Percentiles rank a stretch among this genome's conserved stretches.
These are phyloP conservation scores for Tupaia chinensis DNA, from an alignment of 2,113 vertebrate species.

Conservation along the genomic window DNA sequence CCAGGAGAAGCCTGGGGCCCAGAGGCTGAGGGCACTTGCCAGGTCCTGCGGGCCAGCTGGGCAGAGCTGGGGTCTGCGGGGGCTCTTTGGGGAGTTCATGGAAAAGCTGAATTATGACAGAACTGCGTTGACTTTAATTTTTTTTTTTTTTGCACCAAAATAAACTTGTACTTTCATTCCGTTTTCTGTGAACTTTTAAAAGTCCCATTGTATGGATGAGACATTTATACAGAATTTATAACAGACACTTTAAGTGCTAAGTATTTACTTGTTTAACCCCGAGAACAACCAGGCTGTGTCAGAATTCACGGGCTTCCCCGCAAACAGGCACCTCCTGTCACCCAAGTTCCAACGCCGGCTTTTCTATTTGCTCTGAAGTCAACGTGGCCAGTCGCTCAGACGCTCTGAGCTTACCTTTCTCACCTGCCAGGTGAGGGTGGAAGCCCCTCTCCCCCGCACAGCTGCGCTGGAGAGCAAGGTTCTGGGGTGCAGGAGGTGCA, in stretches of 20 bases:
- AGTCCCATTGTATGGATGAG: too few species aligned
- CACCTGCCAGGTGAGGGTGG: neutral
- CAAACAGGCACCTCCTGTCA: neutral
- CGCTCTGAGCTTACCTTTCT: neutral
- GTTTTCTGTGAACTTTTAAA: too few species aligned
- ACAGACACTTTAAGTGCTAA: neutral
- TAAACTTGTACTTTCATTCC: too few species aligned
- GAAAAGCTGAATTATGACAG: too few species aligned
- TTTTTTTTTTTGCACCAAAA: too few species aligned
- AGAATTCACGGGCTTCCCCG: neutral
- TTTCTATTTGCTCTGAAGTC: neutral
- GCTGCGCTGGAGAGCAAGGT: too few species aligned
- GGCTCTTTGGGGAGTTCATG: too few species aligned
- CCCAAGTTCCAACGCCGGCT: neutral
- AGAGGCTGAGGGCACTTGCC: neutral
- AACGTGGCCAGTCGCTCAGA: neutral
- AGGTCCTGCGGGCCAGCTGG: accelerated
- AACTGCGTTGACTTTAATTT: too few species aligned
- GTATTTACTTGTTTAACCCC: neutral
- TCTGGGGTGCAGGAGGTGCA: too few species aligned
- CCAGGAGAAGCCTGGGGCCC: neutral
- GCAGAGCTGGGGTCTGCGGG: neutral
- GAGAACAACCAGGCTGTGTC: neutral
- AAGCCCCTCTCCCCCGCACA: too few species aligned
- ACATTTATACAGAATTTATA: neutral